Base-by-base conservation (phyloP, 2,113 vertebrate species). In the Planiliza haematocheilus region DNA sequence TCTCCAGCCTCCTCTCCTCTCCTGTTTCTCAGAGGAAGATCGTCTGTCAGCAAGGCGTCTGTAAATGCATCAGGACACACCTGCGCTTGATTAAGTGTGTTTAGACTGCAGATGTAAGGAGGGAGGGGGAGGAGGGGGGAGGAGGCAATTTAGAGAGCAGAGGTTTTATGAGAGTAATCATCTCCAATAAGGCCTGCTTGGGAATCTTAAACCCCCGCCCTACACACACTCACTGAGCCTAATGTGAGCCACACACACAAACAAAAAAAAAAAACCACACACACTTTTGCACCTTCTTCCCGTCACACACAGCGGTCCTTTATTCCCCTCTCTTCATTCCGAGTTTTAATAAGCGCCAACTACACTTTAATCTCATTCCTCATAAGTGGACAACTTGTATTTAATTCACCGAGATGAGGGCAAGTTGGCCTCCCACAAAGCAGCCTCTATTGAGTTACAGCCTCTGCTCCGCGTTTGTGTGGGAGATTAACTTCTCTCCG, bases 141-240 rank as follows among this genome's bases (percentile, higher is more conserved):
- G 77, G 66, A 77, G 70, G 79, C 66, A 92, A 92, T 93, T 91
- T 88, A 85, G 86, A 90, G 83, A 88, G 88, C 90, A 90, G 86
- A 86, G 89, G 79, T 91, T 94, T 93, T 93, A 94, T 91, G 91
- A 92, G 91, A 74, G 88, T 79, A 90, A 91, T 91, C 89, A 91
- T 92, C 89, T 93, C 83, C 89, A 93, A 89, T 93, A 93, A 93
- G 86, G 82, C 72, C 76, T 87, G 71, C 82, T 88, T 62, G 70
- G 86, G 86, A 91, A 87, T 89, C 85, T 79, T 53, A 74, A 81
- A 64, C 81, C 85, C 81, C 88, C 83, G 20, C 86, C 86, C 80
- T 85, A 73, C 82, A 56, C 84, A 57, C 82, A 74, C 74, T 79
- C 73, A 81, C 70, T 62, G 63, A 18, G 20, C 71, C 65, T 74